phyloP scores from a whole-genome alignment of 2,888 invertebrate genomes.

The Acleris sparsana region DNA sequence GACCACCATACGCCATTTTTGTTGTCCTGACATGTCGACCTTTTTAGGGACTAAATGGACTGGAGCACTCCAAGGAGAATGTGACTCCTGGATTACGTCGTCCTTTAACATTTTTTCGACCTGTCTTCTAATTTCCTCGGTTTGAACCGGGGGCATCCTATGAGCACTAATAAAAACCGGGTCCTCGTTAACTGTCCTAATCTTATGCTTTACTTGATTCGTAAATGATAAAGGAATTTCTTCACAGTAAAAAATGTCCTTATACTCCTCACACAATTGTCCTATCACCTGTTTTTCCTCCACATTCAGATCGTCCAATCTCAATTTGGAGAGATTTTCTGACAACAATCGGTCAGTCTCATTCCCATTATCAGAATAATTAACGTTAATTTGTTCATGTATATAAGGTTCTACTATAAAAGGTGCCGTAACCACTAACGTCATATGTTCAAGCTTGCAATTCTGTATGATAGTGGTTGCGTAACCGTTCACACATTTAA shows the following conservation, averaged over 20 bases:
- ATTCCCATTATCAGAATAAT: background rate
- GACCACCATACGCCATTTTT: slow-evolving; percentile 49
- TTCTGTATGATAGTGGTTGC: slow-evolving; percentile 39
- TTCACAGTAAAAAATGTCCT: slow-evolving; percentile 26
- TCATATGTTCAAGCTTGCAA: slow-evolving; percentile 18
- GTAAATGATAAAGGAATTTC: slow-evolving; percentile 17
- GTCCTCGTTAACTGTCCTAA: slow-evolving; percentile 41
- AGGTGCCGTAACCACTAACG: slow-evolving; percentile 22
- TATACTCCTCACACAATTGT: slow-evolving; percentile 15
- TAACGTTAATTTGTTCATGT: background rate
- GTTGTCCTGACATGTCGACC: slow-evolving; percentile 47
- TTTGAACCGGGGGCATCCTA: slow-evolving; percentile 43
- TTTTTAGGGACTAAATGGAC: slow-evolving; percentile 58
- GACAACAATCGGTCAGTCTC: background rate
- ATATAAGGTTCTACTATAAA: slow-evolving; percentile 14
- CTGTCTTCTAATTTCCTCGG: slow-evolving; percentile 48
- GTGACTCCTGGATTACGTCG: slow-evolving; percentile 48
- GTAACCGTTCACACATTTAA: slow-evolving; percentile 28
- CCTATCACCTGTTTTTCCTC: slow-evolving; percentile 10
- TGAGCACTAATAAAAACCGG: slow-evolving; percentile 47
- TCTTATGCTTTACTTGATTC: slow-evolving; percentile 19
- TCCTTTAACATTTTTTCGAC: slow-evolving; percentile 47
- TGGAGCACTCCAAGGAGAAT: slow-evolving; percentile 54
- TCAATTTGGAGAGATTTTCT: slow-evolving; percentile 15
- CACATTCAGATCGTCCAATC: slow-evolving; percentile 9